These are phyloP conservation scores for Leptinotarsa haldemani DNA, from an alignment of 2,888 invertebrate species.

Conservation along the genomic window DNA sequence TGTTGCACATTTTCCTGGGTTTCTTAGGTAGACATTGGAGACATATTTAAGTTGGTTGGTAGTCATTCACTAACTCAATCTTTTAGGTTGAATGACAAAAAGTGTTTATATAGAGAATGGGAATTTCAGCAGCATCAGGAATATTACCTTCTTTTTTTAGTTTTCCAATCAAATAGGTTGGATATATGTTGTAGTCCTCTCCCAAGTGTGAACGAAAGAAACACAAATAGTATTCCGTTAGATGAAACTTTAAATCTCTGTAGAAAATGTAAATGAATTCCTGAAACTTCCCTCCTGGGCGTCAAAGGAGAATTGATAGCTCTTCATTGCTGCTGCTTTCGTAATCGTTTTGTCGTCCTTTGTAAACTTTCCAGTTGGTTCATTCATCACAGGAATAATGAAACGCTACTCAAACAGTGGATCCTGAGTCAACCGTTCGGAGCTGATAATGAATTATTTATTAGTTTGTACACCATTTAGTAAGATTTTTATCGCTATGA, in stretches of 20 bases:
- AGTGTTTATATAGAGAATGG: too few species aligned
- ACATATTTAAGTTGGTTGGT: too few species aligned
- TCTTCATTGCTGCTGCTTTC: not conserved
- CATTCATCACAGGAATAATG: conserved; percentile 10
- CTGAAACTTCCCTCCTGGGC: not conserved
- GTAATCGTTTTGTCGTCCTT: conserved; percentile 16
- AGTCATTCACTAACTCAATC: too few species aligned
- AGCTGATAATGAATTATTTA: conserved; percentile 19
- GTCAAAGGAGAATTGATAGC: not conserved
- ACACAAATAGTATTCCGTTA: not conserved
- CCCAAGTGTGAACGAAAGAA: not conserved
- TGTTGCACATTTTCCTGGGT: too few species aligned
- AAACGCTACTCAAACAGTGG: not conserved
- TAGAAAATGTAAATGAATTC: not conserved
- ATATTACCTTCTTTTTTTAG: too few species aligned
- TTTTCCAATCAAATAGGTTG: too few species aligned
- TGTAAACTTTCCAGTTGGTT: conserved; percentile 12
- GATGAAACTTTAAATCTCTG: not conserved
- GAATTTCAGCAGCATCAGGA: too few species aligned
- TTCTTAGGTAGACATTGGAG: too few species aligned
- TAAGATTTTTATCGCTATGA: conserved; percentile 5
- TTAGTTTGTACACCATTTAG: conserved; percentile 7
- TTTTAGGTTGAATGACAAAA: too few species aligned
- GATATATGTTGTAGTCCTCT: too few species aligned
- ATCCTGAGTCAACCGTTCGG: conserved; percentile 13